These are phyloP conservation scores for Achlya flavicornis DNA, from an alignment of 2,888 invertebrate genomes.

Conservation along the genomic window DNA sequence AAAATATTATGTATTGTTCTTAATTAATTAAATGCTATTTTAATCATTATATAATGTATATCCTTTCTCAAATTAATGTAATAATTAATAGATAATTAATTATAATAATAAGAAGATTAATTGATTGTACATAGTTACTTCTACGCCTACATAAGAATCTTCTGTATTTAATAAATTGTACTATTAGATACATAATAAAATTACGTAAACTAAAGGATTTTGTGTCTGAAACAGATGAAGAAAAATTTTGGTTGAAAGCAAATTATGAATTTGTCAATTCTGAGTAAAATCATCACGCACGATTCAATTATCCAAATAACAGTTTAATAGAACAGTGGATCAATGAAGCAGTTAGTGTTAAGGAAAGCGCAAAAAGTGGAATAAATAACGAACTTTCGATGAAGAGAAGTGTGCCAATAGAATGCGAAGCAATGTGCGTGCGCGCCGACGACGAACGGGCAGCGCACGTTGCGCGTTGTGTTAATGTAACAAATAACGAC, in stretches of 20 bases:
- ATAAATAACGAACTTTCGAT: slow-evolving; percentile 76
- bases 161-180: too few relatives aligned
- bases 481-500: slow-evolving; percentile 60
- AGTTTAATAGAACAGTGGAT: slow-evolving; percentile 53
- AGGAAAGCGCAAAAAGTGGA: slow-evolving; percentile 69
- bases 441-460: slow-evolving; percentile 29
- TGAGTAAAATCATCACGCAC: slow-evolving; percentile 32
- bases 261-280: slow-evolving; percentile 22
- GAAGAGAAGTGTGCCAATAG: slow-evolving; percentile 71
- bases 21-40: too few relatives aligned
- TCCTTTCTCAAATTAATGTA: too few relatives aligned
- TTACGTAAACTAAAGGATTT: too few relatives aligned
- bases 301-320: slow-evolving; percentile 43
- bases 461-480: slow-evolving; percentile 36
- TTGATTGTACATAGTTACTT: too few relatives aligned
- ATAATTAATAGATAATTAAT: too few relatives aligned
- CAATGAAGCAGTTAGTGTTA: slow-evolving; percentile 49
- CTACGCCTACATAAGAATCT: too few relatives aligned
- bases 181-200: too few relatives aligned
- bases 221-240: too few relatives aligned
- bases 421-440: slow-evolving; percentile 61
- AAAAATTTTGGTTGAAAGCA: slow-evolving; percentile 16
- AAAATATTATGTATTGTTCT: too few relatives aligned
- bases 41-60: too few relatives aligned
- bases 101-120: too few relatives aligned